Base-by-base conservation (phyloP, 2,888 invertebrate species). In the Hartigia nigra region DNA sequence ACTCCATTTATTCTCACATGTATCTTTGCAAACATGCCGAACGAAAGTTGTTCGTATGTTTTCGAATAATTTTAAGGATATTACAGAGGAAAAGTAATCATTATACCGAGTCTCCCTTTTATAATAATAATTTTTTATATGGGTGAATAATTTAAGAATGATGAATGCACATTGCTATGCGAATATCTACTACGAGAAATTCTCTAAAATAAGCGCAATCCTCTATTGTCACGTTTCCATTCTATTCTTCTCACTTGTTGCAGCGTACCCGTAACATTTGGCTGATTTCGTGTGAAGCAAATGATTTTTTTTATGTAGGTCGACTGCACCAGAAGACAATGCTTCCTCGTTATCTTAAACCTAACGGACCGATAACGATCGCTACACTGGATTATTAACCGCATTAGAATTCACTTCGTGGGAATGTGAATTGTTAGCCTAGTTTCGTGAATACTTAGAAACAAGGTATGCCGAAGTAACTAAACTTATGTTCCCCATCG, bases 241-340 rank as follows among this genome's bases (percentile, higher is more conserved):
- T 55, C 5, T 55, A 55, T 55, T 55, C 9, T 32, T 34, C 31
- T 72, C 31, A 23, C 31, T 14, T 72, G 12, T 23, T 72, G 31
- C 31, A 72, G 31, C 31, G 31, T 23, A 23, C 32, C 31, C 72
- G 34, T 34, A 35, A 35, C 72, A 35, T 32, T 72, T 72, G 12
- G 31, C 4, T 31, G 36, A 75, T 36, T 23, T 75, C 75, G 12
- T 34, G 75, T 35, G 36, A 74, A 55, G 31, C 37, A 80, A 80
- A 84, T 84, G 78, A 80, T 81, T 81, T 81, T 34, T 80, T 81
- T 80, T 74, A 85, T 84, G 78, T 82, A 78, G 85, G 85, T 83
- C 83, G 81, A 77, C 80, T 70, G 78, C 75, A 77, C 11, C n/a
- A 12, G 34, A 39, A 70, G 70, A 83, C 82, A 83, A 83, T 82